phyloP scores from a whole-genome alignment of 2,113 vertebrate species.

The Ploceus nigricollis region DNA sequence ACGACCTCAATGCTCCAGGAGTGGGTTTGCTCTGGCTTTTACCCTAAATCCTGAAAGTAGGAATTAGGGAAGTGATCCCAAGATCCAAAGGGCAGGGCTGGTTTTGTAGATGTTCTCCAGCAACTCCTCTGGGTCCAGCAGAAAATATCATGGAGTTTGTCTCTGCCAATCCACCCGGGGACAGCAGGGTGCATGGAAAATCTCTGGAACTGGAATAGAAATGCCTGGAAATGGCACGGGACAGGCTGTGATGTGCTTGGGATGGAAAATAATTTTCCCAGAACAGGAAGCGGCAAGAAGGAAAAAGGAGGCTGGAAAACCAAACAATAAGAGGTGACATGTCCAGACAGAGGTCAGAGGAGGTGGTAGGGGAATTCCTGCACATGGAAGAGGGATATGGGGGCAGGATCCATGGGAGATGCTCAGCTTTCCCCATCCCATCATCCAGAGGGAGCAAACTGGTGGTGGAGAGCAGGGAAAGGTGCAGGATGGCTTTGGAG shows the following conservation, averaged over 20 bases:
- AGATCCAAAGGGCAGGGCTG: not conserved
- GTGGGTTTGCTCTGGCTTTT: not conserved
- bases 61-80: not conserved
- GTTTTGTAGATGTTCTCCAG: not conserved
- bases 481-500: not conserved
- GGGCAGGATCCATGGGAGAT: not conserved
- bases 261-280: not conserved
- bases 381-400: rapidly evolving
- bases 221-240: rapidly evolving
- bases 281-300: rapidly evolving
- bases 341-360: not conserved
- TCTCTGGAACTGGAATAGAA: not conserved
- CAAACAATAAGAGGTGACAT: not conserved
- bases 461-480: not conserved
- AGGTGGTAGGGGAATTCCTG: not conserved
- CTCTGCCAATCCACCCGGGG: not conserved
- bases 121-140: not conserved
- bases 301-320: not conserved
- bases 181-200: not conserved
- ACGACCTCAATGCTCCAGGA: not conserved
- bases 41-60: not conserved
- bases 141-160: rapidly evolving
- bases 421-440: not conserved
- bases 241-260: not conserved
- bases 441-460: not conserved